phyloP scores from a whole-genome alignment of 2,113 vertebrate genomes.

The Corythoichthys haematopterus region DNA sequence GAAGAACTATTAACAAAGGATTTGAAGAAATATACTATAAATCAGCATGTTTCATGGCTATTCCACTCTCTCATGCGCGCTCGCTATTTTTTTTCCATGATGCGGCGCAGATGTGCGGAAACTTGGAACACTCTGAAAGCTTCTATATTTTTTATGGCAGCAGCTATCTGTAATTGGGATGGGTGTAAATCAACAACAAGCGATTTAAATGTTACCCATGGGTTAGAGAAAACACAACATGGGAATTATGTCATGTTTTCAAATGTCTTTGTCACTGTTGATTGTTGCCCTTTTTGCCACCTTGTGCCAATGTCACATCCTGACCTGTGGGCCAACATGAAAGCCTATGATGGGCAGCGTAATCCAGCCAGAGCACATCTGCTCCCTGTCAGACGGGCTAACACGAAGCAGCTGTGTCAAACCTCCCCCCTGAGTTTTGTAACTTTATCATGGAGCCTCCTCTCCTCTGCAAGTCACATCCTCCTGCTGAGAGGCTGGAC shows the following conservation, averaged over 20 bases:
- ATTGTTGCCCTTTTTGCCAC: background rate
- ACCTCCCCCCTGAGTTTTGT: conserved; percentile 7
- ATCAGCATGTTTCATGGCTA: conserved; percentile 47
- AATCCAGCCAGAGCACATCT: conserved; percentile 38
- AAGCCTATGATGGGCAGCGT: conserved; percentile 10
- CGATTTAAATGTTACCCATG: background rate
- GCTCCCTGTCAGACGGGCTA: conserved; percentile 49
- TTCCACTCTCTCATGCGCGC: conserved; percentile 21
- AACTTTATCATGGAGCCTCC: conserved; percentile 37
- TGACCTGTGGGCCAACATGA: background rate
- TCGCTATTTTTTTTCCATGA: conserved; percentile 32
- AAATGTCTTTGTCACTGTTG: background rate
- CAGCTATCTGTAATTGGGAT: background rate
- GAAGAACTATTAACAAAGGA: conserved; percentile 16
- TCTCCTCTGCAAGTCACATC: conserved; percentile 37
- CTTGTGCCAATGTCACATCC: background rate
- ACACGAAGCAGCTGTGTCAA: conserved; percentile 43
- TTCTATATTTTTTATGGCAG: conserved; percentile 8
- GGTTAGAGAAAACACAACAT: background rate
- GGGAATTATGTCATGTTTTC: background rate
- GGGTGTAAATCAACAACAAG: background rate
- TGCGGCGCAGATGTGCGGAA: conserved; percentile 46
- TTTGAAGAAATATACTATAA: conserved; percentile 25
- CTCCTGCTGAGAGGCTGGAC: conserved; percentile 3
- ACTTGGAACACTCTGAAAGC: conserved; percentile 17